Base-by-base conservation (phyloP, 1,140 invertebrate species). In the Drosophila saltans region DNA sequence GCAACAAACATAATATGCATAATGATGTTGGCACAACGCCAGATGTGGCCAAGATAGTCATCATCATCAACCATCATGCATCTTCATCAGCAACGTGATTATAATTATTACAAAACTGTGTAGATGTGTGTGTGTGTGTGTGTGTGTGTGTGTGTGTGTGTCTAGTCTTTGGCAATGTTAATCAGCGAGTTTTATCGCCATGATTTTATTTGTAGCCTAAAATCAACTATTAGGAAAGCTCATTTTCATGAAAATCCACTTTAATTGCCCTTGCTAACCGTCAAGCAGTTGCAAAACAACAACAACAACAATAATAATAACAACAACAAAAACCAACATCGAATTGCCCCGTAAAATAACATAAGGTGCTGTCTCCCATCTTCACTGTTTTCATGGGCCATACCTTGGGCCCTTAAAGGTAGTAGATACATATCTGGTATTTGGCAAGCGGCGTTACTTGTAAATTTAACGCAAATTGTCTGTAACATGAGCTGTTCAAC, bases 401-500 rank as follows among this genome's bases (percentile, higher is more conserved):
- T 30, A 30, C 28, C 28, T 30, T 30, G 28, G 28, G 28, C 28
- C 28, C 33, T 36, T 36, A 36, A 36, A 60, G 72, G 72, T 74
- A 48, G 45, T 40, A 48, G 6, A 48, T 73, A 59, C 61, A 24
- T 67, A 66, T 71, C 66, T 75, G 74, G 67, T 60, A 85, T 85
- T 85, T 72, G 81, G 71, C 57, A 72, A 82, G 48, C 80, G 72
- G 55, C 75, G 69, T 80, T 82, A 78, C 80, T 89, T 88, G 80
- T 88, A 84, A 88, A 88, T 89, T 89, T 88, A 84, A 88, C 84
- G 84, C 74, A 88, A 88, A 88, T 89, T 89, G 84, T 89, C 83
- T 86, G 83, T 83, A 86, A 88, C 83, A 89, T 80, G 80, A 89
- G 83, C 77, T 71, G 67, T 71, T 68, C 80, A 67, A 65, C 45